These are phyloP conservation scores for Megalopta genalis DNA, from an alignment of 1,140 invertebrate species.

Conservation along the genomic window DNA sequence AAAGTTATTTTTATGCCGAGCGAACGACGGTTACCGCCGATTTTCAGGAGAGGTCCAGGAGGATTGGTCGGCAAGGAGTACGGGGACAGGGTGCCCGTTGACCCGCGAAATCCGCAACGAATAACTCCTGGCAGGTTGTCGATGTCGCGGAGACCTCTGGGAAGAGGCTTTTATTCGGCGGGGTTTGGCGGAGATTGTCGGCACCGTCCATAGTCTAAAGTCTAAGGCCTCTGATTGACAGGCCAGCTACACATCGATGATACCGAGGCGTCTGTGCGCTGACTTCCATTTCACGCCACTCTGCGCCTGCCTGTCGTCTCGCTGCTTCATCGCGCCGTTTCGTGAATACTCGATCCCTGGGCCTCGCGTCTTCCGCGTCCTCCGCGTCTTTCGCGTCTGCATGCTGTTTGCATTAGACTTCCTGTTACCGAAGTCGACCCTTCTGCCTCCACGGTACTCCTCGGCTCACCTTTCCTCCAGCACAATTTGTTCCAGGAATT, in stretches of 20 bases:
- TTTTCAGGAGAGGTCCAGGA: not conserved
- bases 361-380: not conserved
- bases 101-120: conserved; percentile 41
- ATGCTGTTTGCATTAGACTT: conserved; percentile 2
- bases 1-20: too few relatives aligned
- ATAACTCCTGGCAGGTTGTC: conserved; percentile 47
- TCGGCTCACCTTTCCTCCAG: too few relatives aligned
- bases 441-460: too few relatives aligned
- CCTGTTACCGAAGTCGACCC: too few relatives aligned
- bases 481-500: too few relatives aligned
- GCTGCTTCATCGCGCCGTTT: conserved; percentile 41
- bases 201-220: conserved; percentile 58
- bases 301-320: conserved; percentile 59
- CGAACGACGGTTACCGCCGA: not conserved
- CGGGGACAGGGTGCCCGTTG: conserved; percentile 8
- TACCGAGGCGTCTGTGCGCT: conserved; percentile 43
- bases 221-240: conserved; percentile 60
- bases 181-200: conserved; percentile 39
- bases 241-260: conserved; percentile 57
- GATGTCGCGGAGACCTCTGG: conserved; percentile 30
- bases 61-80: too few relatives aligned
- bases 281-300: conserved; percentile 67
- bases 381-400: not conserved
- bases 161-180: conserved; percentile 31
- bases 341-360: conserved; percentile 12